Conservation (phyloP, 2,797 vertebrate genomes). For the Pantherophis vulpinus region DNA sequence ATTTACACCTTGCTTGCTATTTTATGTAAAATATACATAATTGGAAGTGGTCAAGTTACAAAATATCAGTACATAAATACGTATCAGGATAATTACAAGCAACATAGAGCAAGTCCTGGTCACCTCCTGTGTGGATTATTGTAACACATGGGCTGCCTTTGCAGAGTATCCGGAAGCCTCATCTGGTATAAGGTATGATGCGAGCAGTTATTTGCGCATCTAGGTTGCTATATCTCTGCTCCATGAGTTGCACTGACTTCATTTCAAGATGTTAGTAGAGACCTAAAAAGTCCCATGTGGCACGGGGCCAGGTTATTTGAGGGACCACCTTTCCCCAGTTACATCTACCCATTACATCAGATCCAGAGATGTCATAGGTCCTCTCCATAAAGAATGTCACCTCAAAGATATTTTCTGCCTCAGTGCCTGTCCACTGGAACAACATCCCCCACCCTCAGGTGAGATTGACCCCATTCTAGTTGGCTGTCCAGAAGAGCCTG, state of each 20-base stretch:
- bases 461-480: neutral
- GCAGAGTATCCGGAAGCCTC: neutral
- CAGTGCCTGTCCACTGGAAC: neutral
- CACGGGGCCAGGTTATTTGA: neutral
- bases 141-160: neutral
- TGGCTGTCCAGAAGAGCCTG: neutral
- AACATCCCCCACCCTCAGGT: neutral
- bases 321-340: neutral
- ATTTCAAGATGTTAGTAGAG: neutral
- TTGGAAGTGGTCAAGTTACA: neutral
- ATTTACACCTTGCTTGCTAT: neutral
- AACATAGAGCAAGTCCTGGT: neutral
- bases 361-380: neutral
- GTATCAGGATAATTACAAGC: neutral
- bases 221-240: neutral
- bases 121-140: neutral
- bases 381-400: neutral
- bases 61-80: neutral
- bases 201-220: neutral
- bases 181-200: neutral
- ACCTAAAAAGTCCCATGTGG: neutral
- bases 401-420: neutral
- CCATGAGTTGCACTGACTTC: neutral
- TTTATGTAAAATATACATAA: neutral
- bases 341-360: neutral